Evolutionary conservation across 2,113 vertebrate species (phyloP), one percentile per base, ranked within the genome.

Genomic region (Phyllostomus hastatus): DNA sequence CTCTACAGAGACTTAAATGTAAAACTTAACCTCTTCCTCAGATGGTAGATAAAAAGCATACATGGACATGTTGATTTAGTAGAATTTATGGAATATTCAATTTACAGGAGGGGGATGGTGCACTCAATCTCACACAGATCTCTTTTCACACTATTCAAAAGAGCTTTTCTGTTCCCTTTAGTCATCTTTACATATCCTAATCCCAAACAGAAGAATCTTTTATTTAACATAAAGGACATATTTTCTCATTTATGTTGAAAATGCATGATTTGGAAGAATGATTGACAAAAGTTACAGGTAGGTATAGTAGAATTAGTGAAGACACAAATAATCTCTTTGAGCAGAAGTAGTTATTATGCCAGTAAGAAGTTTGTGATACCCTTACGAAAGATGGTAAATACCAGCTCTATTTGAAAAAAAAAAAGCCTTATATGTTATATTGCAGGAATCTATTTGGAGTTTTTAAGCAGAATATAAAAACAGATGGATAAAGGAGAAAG

Each of bases 81-180:
- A 59, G 41, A 69, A 17, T 41, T 88, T 70, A 79, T 4, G 73
- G 64, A 86, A 33, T 73, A 54, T 38, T 90, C 19, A 26, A 38
- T 22, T 66, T 85, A 41, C 5, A 0, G 31, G 31, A 4, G 24
- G 1, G 10, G 0, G 0, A 15, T 50, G 59, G 10, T 84, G 31
- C 31, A 64, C 2, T 3, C 31, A 4, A 46, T 5, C 5, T 52
- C 28, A 84, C 3, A 17, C 0, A 43, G 12, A 50, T 31, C 9
- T 78, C 28, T 78, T 84, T 22, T 69, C 28, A 52, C 4, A 20
- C 14, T 41, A 83, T 59, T 59, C 28, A 66, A 48, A 80, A 86
- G 26, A 83, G 46, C 4, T 72, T 72, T 48, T 90, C 4, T 43
- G 24, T 54, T 79, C 19, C 79, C 54, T 84, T 8, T 54, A 24